Evolutionary conservation across 2,113 vertebrate species (phyloP).

Genomic region (Chionomys nivalis): DNA sequence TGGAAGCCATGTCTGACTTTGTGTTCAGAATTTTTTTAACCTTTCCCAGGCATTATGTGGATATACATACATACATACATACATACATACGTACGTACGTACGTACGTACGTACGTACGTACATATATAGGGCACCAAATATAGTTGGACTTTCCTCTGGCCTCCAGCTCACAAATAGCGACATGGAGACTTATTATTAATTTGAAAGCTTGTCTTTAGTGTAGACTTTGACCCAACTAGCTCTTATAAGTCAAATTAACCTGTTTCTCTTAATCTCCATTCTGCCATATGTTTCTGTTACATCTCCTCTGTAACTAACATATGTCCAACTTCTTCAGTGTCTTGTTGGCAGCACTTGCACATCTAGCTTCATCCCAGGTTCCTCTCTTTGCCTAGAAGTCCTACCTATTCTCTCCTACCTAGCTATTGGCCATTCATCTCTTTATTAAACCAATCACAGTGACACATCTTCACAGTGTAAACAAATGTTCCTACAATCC

Average conservation of each 20-base stretch:
- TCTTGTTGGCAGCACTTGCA: not conserved
- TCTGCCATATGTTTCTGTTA: not conserved
- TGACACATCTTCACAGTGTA: not conserved
- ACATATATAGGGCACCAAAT: too few relatives aligned
- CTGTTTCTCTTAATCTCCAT: not conserved
- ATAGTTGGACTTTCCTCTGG: not conserved
- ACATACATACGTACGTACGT: too few relatives aligned
- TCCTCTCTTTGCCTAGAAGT: not conserved
- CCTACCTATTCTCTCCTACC: not conserved
- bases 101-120: too few relatives aligned
- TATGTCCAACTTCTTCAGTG: not conserved
- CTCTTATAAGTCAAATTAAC: not conserved
- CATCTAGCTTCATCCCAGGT: not conserved
- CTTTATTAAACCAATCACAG: not conserved
- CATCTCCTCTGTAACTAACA: not conserved
- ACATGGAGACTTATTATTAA: not conserved
- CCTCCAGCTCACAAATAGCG: not conserved
- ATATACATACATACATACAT: not conserved
- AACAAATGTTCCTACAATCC: not conserved
- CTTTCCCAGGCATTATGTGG: not conserved
- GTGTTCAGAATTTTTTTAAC: not conserved
- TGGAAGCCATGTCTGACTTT: not conserved
- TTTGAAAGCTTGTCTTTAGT: not conserved
- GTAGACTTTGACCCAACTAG: not conserved
- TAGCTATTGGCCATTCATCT: not conserved